Base-by-base conservation (phyloP, 2,113 vertebrate species). In the Antechinus flavipes region DNA sequence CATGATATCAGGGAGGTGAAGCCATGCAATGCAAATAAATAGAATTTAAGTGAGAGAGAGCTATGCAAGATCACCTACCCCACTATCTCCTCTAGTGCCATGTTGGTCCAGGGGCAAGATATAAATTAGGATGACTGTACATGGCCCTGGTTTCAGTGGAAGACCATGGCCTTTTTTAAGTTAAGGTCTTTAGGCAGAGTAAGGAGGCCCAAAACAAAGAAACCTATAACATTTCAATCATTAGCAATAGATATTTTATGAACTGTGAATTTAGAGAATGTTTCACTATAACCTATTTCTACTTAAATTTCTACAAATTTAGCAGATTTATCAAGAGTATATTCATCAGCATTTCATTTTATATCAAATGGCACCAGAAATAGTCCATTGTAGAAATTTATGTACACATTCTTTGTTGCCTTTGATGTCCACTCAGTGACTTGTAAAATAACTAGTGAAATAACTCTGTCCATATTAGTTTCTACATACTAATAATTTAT, bases 401-500 rank as follows among this genome's bases (percentile, higher is more conserved):
- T 95, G 98, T 97, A 96, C 97, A 95, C 61, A 90, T 90, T 92
- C 98, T 93, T 95, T 96, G 97, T 94, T 96, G 92, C 90, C 98
- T 94, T 97, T 98, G 98, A 98, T 98, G 94, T 97, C 97, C 97
- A 96, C 97, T 97, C 97, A 95, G 27, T 98, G 98, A 98, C 11
- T 95, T 98, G 96, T 98, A 97, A 98, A 98, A 97, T 94, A 98
- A 97, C 96, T 98, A 97, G 98, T 98, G 1, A 42, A 42, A 42
- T 98, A 98, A 95, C 97, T 98, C 93, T 98, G 96, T 95, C 98
- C 98, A 98, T 98, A 98, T 98, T 97, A 97, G 96, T 94, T 98
- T 96, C 96, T 98, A 98, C 96, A 93, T 97, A 97, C 97, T 99
- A 99, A 99, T 99, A 98, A 98, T 98, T 98, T 99, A 98, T 99